Evolutionary conservation across 2,113 vertebrate genomes (phyloP), one percentile per base, ranked within the genome.

Genomic region (Gobius niger): DNA sequence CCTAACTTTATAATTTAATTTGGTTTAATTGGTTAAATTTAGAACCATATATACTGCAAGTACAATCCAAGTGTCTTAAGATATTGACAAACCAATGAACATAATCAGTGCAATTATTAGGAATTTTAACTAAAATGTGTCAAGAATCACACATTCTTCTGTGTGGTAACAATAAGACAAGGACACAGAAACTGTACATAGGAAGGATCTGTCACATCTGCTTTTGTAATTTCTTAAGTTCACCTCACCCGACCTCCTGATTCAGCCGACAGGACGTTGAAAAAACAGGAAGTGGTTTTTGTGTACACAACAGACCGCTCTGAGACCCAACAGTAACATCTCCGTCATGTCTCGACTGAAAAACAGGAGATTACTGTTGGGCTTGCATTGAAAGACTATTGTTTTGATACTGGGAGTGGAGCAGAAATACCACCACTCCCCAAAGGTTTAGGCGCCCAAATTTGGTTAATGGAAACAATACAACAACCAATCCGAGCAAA

Each of bases 381-480:
- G 9, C 34, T 15, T n/a, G 40, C n/a, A 41, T 9, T n/a, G 7
- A 42, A 14, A 6, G 57, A n/a, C 40, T 9, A 40, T 57, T 60
- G 57, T 60, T 60, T 7, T 60, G 57, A 9, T 60, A 42, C 7
- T 60, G 41, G 57, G 57, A 60, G 57, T 60, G 57, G 57, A 60
- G 57, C 57, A 60, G 40, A 60, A 60, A 60, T 60, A 44, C 57
- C 57, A 42, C 14, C 7, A 40, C 14, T 60, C 57, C 57, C 57
- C 14, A 2, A 60, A n/a, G 57, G 57, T 60, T 42, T 60, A 41
- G 57, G 42, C 40, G 13, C 57, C 24, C 54, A 57, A 14, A 40
- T 57, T 14, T 15, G 40, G 40, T 14, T 44, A 60, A 60, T 60
- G 40, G 57, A 60, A 60, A 60, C 40, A 42, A 60, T n/a, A 44